Base-by-base conservation (phyloP, 2,888 invertebrate genomes). In the Pasiphila rectangulata region DNA sequence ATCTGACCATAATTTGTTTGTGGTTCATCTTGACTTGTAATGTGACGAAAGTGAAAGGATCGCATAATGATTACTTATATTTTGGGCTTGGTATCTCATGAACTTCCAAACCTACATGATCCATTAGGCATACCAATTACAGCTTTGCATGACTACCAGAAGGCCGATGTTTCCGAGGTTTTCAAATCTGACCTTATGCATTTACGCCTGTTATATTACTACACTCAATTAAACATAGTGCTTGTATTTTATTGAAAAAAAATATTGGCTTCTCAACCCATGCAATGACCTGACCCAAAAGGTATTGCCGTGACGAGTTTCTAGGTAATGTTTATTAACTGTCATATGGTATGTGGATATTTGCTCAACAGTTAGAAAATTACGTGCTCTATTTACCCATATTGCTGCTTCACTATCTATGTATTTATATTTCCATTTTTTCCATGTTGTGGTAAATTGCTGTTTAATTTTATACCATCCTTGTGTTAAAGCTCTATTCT, bases 11-110 rank as follows among this genome's bases (percentile, higher is more conserved):
- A 61, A 61, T 66, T 63, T 51, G 30, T 49, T 51, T 50, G 55
- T 57, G 53, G 64, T 65, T 67, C 60, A 67, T 71, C 62, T 63
- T 63, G 64, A 67, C 51, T 67, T 59, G 58, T 60, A 56, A 57
- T 56, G 57, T 59, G 57, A 57, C 57, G 65, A 74, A 75, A 79
- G 75, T 72, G 72, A 77, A 77, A 72, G 75, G 72, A 59, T 55
- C 51, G 52, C 51, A 42, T 55, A 41, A 51, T 46, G 46, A 54
- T 45, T 57, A 54, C 57, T 61, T 54, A 43, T 42, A 51, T 54
- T 47, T 57, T 46, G 43, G 50, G 38, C 29, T 36, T 29, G 39
- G 30, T 30, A 40, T 49, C 36, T 29, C 29, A 29, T 20, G 21
- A 30, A 29, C 40, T 43, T 42, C 24, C 25, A 38, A 48, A 24